Evolutionary conservation across 2,888 invertebrate species (phyloP).

Genomic region (Netelia virgata): DNA sequence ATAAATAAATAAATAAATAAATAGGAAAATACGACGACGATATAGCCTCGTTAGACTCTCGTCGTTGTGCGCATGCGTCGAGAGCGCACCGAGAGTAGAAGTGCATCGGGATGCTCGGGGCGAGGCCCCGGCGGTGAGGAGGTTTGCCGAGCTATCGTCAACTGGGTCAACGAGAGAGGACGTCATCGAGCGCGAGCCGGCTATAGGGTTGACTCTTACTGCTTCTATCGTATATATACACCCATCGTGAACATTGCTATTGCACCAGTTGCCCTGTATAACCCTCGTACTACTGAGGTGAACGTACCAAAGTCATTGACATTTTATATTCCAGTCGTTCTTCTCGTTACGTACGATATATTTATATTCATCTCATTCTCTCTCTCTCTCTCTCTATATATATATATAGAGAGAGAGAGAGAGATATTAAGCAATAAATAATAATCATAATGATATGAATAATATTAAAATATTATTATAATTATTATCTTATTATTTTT

Average conservation of each 20-base stretch:
- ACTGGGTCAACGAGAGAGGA: constrained; percentile 77
- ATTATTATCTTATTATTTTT: too few species aligned
- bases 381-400: background rate
- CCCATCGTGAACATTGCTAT: background rate
- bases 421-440: background rate
- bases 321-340: background rate
- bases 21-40: background rate
- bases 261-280: constrained; percentile 23
- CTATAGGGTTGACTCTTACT: constrained; percentile 15
- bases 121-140: constrained; percentile 62
- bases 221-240: background rate
- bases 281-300: constrained; percentile 33
- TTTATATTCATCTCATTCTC: constrained; percentile 2
- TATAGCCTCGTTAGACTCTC: background rate
- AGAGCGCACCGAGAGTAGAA: constrained; percentile 9
- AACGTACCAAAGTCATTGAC: constrained; percentile 53
- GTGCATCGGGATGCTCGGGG: constrained; percentile 71
- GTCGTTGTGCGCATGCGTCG: constrained; percentile 3
- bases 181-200: constrained; percentile 59
- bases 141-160: constrained; percentile 69
- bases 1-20: background rate
- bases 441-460: too few species aligned
- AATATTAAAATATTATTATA: too few species aligned
- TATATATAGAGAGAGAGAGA: too few species aligned
- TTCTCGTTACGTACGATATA: background rate